phyloP scores from a whole-genome alignment of 2,797 vertebrate genomes.

The Staurois parvus region DNA sequence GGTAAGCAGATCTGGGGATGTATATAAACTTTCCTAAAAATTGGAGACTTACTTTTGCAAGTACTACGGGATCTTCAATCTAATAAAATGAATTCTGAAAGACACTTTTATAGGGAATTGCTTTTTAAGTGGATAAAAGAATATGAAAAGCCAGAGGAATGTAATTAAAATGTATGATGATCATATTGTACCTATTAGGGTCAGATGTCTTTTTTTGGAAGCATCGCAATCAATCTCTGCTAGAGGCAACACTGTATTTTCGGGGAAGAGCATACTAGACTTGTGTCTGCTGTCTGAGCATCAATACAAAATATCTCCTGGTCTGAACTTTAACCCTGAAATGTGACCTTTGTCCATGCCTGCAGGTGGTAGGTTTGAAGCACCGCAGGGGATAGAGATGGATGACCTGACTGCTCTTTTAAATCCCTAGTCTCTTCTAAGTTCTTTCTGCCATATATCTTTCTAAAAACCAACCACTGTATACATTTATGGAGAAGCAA shows the following conservation, averaged over 20 bases:
- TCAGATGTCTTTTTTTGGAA: not conserved
- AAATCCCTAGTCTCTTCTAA: constrained; percentile 36
- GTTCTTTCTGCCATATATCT: constrained; percentile 41
- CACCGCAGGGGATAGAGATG: constrained; percentile 52
- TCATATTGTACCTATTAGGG: not conserved
- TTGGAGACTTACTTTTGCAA: not conserved
- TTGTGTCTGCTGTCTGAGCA: constrained; percentile 61
- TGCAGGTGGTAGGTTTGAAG: constrained; percentile 44
- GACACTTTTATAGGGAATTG: not conserved
- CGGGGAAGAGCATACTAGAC: constrained; percentile 31
- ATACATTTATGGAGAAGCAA: constrained; percentile 60
- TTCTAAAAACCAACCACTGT: constrained; percentile 41
- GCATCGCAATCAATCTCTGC: constrained; percentile 1
- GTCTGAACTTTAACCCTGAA: constrained; percentile 55
- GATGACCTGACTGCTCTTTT: constrained; percentile 60
- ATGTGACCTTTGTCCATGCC: constrained; percentile 50
- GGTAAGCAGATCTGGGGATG: not conserved
- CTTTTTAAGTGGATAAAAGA: not conserved
- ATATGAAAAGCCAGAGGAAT: not conserved
- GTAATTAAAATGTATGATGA: not conserved
- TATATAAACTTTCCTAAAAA: not conserved
- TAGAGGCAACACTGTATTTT: constrained; percentile 5
- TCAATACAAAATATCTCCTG: constrained; percentile 55
- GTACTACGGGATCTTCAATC: too few species aligned
- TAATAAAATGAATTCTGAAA: not conserved